Evolutionary conservation across 2,888 invertebrate species (phyloP).

Genomic region (Nephrotoma flavescens): DNA sequence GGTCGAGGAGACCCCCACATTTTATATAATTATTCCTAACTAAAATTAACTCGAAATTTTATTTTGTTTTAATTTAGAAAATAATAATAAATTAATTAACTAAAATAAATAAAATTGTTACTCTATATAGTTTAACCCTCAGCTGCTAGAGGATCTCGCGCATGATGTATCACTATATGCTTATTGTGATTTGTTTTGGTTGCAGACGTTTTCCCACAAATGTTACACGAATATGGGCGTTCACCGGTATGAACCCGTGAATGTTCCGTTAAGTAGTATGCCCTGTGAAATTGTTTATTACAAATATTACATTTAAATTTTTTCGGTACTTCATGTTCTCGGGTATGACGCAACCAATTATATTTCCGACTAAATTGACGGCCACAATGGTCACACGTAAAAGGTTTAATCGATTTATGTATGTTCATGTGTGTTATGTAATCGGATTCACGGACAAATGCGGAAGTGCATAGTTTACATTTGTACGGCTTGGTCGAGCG

Average conservation of each 20-base stretch:
- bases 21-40: neutral
- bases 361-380: constrained; percentile 78
- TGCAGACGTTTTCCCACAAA: constrained; percentile 78
- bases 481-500: constrained; percentile 74
- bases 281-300: constrained; percentile 71
- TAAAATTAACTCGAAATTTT: neutral
- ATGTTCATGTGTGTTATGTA: constrained; percentile 74
- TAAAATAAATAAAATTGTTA: neutral
- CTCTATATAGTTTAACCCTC: constrained; percentile 33
- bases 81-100: neutral
- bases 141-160: constrained; percentile 71
- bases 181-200: constrained; percentile 86
- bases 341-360: constrained; percentile 73
- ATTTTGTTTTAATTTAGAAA: neutral
- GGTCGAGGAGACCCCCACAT: neutral
- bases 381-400: constrained; percentile 77
- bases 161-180: constrained; percentile 79
- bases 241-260: constrained; percentile 71
- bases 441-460: constrained; percentile 68
- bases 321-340: constrained; percentile 69
- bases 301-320: constrained; percentile 61
- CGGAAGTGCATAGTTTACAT: constrained; percentile 68
- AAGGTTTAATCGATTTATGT: constrained; percentile 69
- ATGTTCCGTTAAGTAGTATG: constrained; percentile 78
- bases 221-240: constrained; percentile 65